Evolutionary conservation across 2,797 vertebrate genomes (phyloP), one percentile per base, ranked within the genome.

Genomic region (Todus mexicanus): DNA sequence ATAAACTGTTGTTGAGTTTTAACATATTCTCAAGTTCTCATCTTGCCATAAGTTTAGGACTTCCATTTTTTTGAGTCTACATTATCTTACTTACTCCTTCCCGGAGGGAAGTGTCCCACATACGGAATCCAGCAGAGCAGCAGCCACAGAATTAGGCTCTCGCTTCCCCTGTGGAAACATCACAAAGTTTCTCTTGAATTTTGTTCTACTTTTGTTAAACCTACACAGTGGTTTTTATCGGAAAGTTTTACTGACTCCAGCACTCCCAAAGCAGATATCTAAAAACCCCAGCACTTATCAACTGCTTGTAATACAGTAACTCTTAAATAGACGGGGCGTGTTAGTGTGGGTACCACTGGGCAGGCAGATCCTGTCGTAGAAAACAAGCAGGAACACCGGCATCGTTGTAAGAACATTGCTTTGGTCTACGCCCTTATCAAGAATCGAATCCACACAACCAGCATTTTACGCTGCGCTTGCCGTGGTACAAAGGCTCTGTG

Each of bases 41-140:
- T 79, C 61, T 79, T 54, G 43, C 27, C 35, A 27, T 73, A 64
- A 84, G 26, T 56, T 77, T 59, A 57, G 60, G 60, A 38, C 31
- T 89, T 72, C 3, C 7, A 35, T 37, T 85, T 89, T 92, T 93
- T 77, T 75, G 87, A 59, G 89, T 97, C 74, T 91, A 43, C 68
- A 2, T 73, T 96, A 35, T 70, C 59, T 92, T 22, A 53, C 71
- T 74, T 85, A 47, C n/a, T 70, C 45, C 77, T 84, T 95, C 87
- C 86, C 84, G 53, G 85, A 6, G 90, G 94, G 93, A 94, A 71
- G 82, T 91, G 95, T 63, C 85, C 96, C 93, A 94, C 57, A 90
- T 95, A 78, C 23, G 19, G 74, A 81, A 56, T 66, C 73, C 91
- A 89, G 89, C 89, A 82, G 69, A 78, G 83, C 12, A 71, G 71